Evolutionary conservation across 2,113 vertebrate genomes (phyloP), one percentile per base, ranked within the genome.

Genomic region (Jacana jacana): DNA sequence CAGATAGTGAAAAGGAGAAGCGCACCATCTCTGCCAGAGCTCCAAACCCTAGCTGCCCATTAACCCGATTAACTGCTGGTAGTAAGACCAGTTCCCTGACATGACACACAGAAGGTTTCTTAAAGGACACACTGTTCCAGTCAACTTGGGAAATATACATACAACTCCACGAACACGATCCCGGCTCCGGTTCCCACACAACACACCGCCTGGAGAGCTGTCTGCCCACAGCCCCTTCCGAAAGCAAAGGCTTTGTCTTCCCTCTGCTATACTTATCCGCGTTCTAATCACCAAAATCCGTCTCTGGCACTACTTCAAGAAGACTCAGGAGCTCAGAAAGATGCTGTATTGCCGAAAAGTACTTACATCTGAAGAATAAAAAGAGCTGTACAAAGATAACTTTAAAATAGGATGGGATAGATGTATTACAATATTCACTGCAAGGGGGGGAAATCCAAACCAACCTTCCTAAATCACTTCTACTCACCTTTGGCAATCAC

Each of bases 261-360:
- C 77, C 40, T 64, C 48, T 54, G 86, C 72, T 88, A 5, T 11
- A 86, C 69, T 96, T 91, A 86, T 64, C 91, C 79, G 75, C 17
- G 66, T 83, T 64, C 76, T 94, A 86, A 90, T 95, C 86, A 57
- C 80, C 9, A 10, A 94, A 93, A 96, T 92, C 80, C 85, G 91
- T n/a, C 88, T 75, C 70, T 94, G 91, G 91, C 83, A 76, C 70
- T 52, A 86, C 88, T 92, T 97, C 88, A 94, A 75, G 85, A 89
- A 76, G 82, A 86, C 35, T 81, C 65, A 51, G 72, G 60, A 94
- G 86, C 75, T 83, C 52, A 65, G 51, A 64, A 95, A 75, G 39
- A 95, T 1, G 1, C 15, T 83, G 7, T 20, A 75, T 51, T 27
- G 6, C 80, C 76, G 70, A 81, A 64, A 94, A 73, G 75, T 27